Evolutionary conservation across 2,888 invertebrate genomes (phyloP), one percentile per base, ranked within the genome.

Genomic region (Cordilura impudica): DNA sequence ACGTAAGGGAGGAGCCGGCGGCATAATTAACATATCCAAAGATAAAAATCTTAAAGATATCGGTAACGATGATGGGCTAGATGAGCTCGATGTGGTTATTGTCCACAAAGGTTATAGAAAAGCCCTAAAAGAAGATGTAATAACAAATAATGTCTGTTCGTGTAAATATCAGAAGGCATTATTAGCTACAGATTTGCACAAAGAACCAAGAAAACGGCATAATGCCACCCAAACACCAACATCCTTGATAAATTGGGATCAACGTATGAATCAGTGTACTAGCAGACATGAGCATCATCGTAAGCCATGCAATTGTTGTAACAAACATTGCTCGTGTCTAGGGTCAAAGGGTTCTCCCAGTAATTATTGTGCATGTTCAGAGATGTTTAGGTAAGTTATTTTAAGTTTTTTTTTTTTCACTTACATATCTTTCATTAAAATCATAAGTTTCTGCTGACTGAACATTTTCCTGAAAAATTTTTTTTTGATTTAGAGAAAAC

Each of bases 141-240:
- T n/a, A 35, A 51, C 60, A 29, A 43, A 77, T 23, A 70, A 51
- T 65, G 23, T 56, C 0, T 79, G 79, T 21, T 56, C 56, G 26
- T 72, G 78, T 7, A 72, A 69, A 39, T 61, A 74, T 18, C 61
- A 81, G 53, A 35, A n/a, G n/a, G n/a, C n/a, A n/a, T n/a, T 67
- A 49, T 16, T 56, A 35, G 4, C 79, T 12, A 51, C 74, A 12
- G 58, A 65, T 19, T 43, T 70, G 23, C 14, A 47, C 35, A 51
- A 21, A 21, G 71, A 79, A 39, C 71, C 82, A 14, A 81, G 86
- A 5, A 87, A 86, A 63, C 86, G 88, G 0, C 88, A 88, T 74
- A 88, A 88, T 83, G 88, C 88, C 18, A 88, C 88, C 10, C 88
- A 88, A 77, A 88, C 88, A 8, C 83, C 84, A 8, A 83, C 83